Evolutionary conservation across 2,797 vertebrate genomes (phyloP), one percentile per base, ranked within the genome.

Genomic region (Streptopelia turtur): DNA sequence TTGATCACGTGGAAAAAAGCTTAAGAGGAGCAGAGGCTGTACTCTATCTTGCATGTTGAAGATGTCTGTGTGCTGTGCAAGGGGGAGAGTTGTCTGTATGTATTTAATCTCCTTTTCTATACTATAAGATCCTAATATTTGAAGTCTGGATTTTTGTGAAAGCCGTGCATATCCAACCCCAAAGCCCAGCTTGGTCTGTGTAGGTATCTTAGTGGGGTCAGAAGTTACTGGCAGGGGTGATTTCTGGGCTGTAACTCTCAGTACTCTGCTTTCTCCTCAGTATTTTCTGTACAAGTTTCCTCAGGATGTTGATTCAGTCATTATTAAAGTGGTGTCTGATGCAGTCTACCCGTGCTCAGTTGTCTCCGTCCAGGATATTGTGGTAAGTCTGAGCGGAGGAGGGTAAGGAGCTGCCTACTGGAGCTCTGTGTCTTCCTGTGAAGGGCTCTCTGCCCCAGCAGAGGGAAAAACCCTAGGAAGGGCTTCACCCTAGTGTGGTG

Each of bases 241-340:
- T 50, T 93, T 87, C 49, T 85, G 85, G 41, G 50, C 70, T 0
- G 0, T 92, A 85, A 95, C 50, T 94, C 77, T 76, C 39, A 12
- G 25, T n/a, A 9, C 72, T 91, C 81, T 96, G 93, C 37, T 97
- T 93, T 95, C 83, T 95, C 90, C 55, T 55, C 83, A 98, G 98
- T 98, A 98, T 96, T 98, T 98, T 94, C 96, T 98, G 24, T 98
- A 98, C 97, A 97, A 93, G 65, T 98, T 98, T 89, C 98, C 98
- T 86, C 93, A 97, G 77, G 97, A 97, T 6, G 97, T 98, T 1
- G 97, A 98, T 80, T 98, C 98, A 2, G 98, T 98, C 52, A 71
- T 98, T 39, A 98, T 98, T 93, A 98, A 98, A 84, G 98, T 98
- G 64, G 88, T 85, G 31, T 98, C 98, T 55, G 90, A 97, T 60